Evolutionary conservation across 2,888 invertebrate genomes (phyloP), one percentile per base, ranked within the genome.

Genomic region (Lasioglossum oenotherae): DNA sequence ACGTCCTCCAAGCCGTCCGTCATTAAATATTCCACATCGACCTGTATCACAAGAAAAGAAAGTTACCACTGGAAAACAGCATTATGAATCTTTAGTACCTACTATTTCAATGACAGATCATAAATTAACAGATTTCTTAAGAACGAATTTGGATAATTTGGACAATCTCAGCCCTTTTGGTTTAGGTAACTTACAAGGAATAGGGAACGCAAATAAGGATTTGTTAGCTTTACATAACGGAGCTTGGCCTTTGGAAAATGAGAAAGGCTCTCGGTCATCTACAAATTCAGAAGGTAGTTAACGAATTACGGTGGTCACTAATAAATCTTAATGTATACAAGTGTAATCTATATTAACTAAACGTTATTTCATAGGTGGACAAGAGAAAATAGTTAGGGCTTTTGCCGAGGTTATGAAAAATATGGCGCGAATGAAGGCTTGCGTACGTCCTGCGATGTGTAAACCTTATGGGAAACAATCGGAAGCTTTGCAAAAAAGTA

Each of bases 401-500:
- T 98, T 98, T 95, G 97, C 97, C 0, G 98, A 98, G 95, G 97
- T 98, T 74, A 98, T 98, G 97, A 97, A 98, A 93, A 98, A 98
- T 95, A 97, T 98, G 97, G 97, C 97, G 91, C 97, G 98, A 93
- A 98, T 98, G 98, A 98, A 98, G 94, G 97, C 98, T 75, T 98
- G 98, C 93, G 98, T 98, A 91, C 96, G 98, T 82, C 98, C 98
- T 86, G 97, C 98, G 84, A 98, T 98, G 98, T 98, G 98, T 95
- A 98, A 98, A 95, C 98, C 98, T 38, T 98, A 98, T 95, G 98
- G 98, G 89, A 98, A 98, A 95, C 98, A 98, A 95, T 98, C 98
- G 88, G 98, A 98, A 96, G 97, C 98, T 93, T 96, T 98, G 92
- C 98, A 98, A 95, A 98, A 98, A 96, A 98, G 98, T 98, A 96